Conservation (phyloP, 2,797 vertebrate species). For the Malurus splendens region DNA sequence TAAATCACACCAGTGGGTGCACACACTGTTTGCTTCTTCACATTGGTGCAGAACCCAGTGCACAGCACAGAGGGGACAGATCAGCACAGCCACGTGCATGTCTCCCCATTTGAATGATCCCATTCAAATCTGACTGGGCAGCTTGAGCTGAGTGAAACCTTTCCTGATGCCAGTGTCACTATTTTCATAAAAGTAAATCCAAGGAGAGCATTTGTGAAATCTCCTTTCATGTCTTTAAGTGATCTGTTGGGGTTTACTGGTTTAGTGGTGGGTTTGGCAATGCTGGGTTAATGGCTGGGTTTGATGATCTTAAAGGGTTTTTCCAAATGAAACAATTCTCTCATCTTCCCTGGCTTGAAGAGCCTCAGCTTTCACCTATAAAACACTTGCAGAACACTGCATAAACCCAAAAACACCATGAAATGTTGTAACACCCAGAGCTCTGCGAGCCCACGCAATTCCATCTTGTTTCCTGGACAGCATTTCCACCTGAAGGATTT, state of each 20-base stretch:
- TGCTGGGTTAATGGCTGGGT: not conserved
- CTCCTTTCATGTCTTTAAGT: not conserved
- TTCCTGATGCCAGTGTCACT: not conserved
- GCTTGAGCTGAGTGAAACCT: not conserved
- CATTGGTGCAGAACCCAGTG: not conserved
- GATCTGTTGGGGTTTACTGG: accelerated
- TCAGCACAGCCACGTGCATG: not conserved
- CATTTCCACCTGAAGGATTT: not conserved
- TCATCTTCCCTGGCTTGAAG: not conserved
- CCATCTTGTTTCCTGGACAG: not conserved
- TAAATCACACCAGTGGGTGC: conserved; percentile 3
- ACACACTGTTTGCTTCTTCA: not conserved
- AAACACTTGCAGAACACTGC: not conserved
- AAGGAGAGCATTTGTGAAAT: not conserved
- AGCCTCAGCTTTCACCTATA: not conserved
- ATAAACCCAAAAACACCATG: not conserved
- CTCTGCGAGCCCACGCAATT: not conserved
- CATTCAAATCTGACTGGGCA: not conserved
- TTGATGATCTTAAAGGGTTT: not conserved
- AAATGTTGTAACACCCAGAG: not conserved
- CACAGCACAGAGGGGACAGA: not conserved
- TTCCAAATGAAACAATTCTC: not conserved
- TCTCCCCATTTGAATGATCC: not conserved
- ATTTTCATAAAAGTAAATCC: not conserved
- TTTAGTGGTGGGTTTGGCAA: not conserved